Base-by-base conservation (phyloP, 2,888 invertebrate genomes). In the Archaeoteleia sp. region DNA sequence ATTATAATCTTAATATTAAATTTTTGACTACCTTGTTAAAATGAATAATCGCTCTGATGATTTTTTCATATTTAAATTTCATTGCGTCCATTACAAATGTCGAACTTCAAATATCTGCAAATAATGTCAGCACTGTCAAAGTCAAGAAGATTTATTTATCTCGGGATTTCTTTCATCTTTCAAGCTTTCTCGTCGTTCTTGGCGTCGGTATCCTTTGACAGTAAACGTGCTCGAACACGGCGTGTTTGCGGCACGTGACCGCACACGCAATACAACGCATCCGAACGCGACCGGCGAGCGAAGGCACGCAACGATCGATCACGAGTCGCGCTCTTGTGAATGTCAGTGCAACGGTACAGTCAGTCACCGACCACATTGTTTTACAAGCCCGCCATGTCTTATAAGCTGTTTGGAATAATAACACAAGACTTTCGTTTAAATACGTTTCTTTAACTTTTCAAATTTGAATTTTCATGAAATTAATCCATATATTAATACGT, bases 231-330 rank as follows among this genome's bases (percentile, higher is more conserved):
- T 70, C 70, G 70, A 61, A 53, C 45, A 60, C 48, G 49, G 57
- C 58, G 63, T 71, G 65, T 53, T 67, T 54, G 67, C 49, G 66
- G 73, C 75, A 74, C 72, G 74, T 73, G 75, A 74, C 68, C 63
- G 70, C 62, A 72, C 78, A 75, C 74, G 74, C 75, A 73, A 71
- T 67, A 53, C 67, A 46, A 72, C 70, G 67, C 49, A 62, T 62
- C 49, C 53, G 48, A 55, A 61, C 48, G 60, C 67, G 51, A 53
- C 40, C 45, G 45, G 55, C 62, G 54, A 48, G 42, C 58, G 61
- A 76, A 65, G 58, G 71, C 77, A 74, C 76, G 73, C 77, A 72
- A 77, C 76, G 70, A 78, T 78, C 74, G 77, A 79, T 79, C 76
- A 76, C 75, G 70, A 73, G 73, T 55, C 74, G 72, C 74, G 73